Percentiles rank a stretch among this genome's conserved stretches.
These are phyloP conservation scores for Alloscopus bannaensis DNA, from an alignment of 2,888 invertebrate genomes.

Conservation along the genomic window DNA sequence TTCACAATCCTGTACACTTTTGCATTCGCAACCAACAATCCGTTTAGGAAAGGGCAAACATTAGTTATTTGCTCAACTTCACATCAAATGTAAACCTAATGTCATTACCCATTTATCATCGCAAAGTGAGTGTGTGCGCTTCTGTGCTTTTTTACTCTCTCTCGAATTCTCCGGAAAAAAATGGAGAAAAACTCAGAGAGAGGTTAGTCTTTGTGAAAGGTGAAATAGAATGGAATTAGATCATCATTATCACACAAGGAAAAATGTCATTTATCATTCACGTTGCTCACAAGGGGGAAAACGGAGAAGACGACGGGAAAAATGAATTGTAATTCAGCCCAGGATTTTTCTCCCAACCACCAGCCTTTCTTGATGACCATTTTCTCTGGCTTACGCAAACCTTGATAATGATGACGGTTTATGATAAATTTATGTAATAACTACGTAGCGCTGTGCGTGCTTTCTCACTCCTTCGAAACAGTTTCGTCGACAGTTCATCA, in stretches of 20 bases:
- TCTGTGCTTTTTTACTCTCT: neutral
- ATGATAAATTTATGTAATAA: too few relatives aligned
- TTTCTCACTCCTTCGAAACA: too few relatives aligned
- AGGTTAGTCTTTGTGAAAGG: constrained; percentile 8
- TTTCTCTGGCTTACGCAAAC: too few relatives aligned
- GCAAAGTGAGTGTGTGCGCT: neutral
- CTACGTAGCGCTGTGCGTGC: too few relatives aligned
- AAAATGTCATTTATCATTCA: constrained; percentile 36
- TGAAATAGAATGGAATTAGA: neutral
- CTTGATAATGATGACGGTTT: too few relatives aligned
- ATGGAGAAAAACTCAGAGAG: neutral
- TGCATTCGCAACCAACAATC: too few relatives aligned
- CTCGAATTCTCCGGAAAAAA: constrained; percentile 6
- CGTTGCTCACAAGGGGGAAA: too few relatives aligned
- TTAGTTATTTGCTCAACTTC: neutral
- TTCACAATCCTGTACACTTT: too few relatives aligned
- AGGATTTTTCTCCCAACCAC: too few relatives aligned
- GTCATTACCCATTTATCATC: constrained; percentile 61
- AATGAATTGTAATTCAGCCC: neutral
- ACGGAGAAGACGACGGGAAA: constrained; percentile 6
- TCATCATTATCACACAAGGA: constrained; percentile 8
- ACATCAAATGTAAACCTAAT: constrained; percentile 48
- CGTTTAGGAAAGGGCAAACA: too few relatives aligned
- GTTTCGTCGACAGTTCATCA: too few relatives aligned
- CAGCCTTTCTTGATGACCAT: constrained; percentile 7